Evolutionary conservation across 2,113 vertebrate genomes (phyloP), one percentile per base, ranked within the genome.

Genomic region (Rostratula benghalensis): DNA sequence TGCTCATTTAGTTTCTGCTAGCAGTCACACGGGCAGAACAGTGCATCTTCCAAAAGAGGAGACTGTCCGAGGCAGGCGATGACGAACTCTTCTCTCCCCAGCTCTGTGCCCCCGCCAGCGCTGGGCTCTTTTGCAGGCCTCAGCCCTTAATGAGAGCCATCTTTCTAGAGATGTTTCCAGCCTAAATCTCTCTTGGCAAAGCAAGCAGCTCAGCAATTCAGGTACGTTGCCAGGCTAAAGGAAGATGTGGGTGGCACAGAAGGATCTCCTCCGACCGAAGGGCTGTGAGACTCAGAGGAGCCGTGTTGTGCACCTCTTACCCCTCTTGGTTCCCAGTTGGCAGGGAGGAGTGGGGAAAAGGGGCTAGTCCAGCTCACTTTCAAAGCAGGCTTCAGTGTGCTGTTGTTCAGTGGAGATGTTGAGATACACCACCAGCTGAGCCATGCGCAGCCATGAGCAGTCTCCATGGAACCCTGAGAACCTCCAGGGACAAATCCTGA

Each of bases 121-220:
- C 6, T 54, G 37, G 93, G 90, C 90, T 92, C n/a, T 78, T 78
- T 30, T 60, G 27, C 64, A 74, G 75, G n/a, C 74, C 43, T 57
- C 75, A 63, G 45, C 76, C 71, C 68, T 64, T 95, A 91, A 93
- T 61, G 59, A 93, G 84, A 96, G 68, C 89, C 88, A 92, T 96
- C 90, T 96, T 97, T 83, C 71, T 94, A 60, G 56, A 83, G 83
- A 87, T 23, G 69, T 57, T 96, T 90, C 90, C 83, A 86, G 51
- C 88, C 64, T 90, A 56, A 92, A 87, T 89, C 80, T 92, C 83
- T 93, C 73, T 63, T 92, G 95, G 87, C 83, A 81, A 78, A 46
- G 31, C 56, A 78, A 46, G 31, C 56, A 75, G 27, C 60, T 81
- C 57, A 45, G 68, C 30, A 70, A 68, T 81, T 83, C 75, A 92